Evolutionary conservation across 2,888 invertebrate species (phyloP).

Genomic region (Xiphydria camelus): DNA sequence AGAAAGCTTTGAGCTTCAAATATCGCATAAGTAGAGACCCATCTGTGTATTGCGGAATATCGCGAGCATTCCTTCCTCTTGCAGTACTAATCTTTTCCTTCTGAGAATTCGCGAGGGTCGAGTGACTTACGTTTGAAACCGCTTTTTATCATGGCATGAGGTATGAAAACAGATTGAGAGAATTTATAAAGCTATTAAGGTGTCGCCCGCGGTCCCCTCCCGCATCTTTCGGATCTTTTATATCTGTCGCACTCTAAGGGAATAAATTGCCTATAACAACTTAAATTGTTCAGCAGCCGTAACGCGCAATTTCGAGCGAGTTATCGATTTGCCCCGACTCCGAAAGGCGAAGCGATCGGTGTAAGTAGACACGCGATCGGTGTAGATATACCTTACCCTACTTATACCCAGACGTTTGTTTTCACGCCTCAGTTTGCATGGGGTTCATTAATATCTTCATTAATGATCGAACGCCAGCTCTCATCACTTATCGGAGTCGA

Average conservation of each 20-base stretch:
- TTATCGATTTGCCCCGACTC: neutral
- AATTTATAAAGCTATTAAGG: neutral
- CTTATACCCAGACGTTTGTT: neutral
- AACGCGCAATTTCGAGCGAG: neutral
- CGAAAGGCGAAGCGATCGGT: too few relatives aligned
- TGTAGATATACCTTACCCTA: too few relatives aligned
- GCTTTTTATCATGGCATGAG: neutral
- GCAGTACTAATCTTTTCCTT: too few relatives aligned
- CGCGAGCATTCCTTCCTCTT: too few relatives aligned
- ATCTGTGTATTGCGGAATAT: too few relatives aligned
- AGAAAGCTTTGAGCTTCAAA: too few relatives aligned
- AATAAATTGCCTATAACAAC: neutral
- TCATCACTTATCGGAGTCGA: neutral
- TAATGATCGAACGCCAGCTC: conserved; percentile 5
- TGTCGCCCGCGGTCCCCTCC: neutral
- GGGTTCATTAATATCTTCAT: conserved; percentile 11
- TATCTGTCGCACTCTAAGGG: neutral
- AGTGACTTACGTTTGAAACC: neutral
- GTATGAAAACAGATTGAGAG: neutral
- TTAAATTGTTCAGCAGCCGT: neutral
- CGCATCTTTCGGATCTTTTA: neutral
- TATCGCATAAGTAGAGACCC: too few relatives aligned
- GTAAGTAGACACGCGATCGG: too few relatives aligned
- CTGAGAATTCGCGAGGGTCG: too few relatives aligned
- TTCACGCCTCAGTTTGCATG: too few relatives aligned